Evolutionary conservation across 2,888 invertebrate genomes (phyloP), one percentile per base, ranked within the genome.

Genomic region (Eupithecia pulchellata): DNA sequence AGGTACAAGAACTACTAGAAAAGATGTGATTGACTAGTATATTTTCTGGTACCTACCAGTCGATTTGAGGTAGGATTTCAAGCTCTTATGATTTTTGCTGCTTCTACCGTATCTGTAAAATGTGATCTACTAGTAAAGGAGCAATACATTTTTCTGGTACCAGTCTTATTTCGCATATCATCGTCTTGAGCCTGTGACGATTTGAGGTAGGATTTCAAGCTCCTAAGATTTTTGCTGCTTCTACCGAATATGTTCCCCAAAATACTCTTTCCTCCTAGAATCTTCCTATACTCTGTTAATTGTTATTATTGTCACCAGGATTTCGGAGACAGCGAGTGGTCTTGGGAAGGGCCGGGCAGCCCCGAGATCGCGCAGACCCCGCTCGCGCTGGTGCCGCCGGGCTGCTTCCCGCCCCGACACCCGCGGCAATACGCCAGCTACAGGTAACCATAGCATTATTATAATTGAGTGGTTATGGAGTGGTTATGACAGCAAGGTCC

Each of bases 301-400:
- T n/a, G 4, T 62, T 14, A 36, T 9, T 4, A 8, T 13, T 47
- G 64, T 17, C 36, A 39, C 29, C 39, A 71, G 67, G 52, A 69
- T 30, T 66, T 64, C 17, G 69, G 67, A 17, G 57, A 61, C 25
- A 81, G 80, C 14, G 85, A 85, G 63, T 90, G 91, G 91, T 85
- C 86, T 27, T 93, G 92, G 92, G 88, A 90, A 71, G 85, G 86
- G 61, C 90, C 91, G 0, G 82, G 86, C 72, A 94, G 94, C 77
- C 94, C 94, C 0, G 91, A 91, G 81, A 89, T 79, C 11, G 94
- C 91, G 58, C 92, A 90, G 80, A 88, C 90, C 1, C 93, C 94
- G 57, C 87, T 90, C 5, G 83, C 90, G 8, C 83, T 92, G 2
- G 92, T 93, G 64, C 93, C 94, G 9, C 71, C 90, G 11, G 80